phyloP scores from a whole-genome alignment of 2,888 invertebrate species.

The Habroteleia sp. region DNA sequence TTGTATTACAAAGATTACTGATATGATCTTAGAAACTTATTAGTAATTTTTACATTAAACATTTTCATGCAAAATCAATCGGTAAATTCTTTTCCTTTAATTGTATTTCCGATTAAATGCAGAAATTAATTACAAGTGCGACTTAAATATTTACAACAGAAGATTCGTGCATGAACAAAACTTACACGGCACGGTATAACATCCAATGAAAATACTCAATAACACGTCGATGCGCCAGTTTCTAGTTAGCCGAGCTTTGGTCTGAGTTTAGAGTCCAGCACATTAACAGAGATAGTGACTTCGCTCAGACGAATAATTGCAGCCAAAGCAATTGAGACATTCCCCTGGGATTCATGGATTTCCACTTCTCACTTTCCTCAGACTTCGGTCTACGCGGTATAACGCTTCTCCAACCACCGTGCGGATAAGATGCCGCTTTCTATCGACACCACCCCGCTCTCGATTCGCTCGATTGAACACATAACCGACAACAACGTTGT shows the following conservation, averaged over 20 bases:
- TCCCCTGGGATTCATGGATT: constrained; percentile 74
- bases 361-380: constrained; percentile 64
- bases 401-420: constrained; percentile 66
- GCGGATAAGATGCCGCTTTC: constrained; percentile 73
- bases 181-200: constrained; percentile 54
- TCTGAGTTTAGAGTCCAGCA: constrained; percentile 74
- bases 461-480: constrained; percentile 62
- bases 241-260: constrained; percentile 68
- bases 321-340: constrained; percentile 77
- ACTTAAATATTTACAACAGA: constrained; percentile 25
- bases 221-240: constrained; percentile 57
- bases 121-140: constrained; percentile 3
- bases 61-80: too few relatives aligned
- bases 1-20: too few relatives aligned
- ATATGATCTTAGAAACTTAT: too few relatives aligned
- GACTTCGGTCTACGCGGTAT: constrained; percentile 67
- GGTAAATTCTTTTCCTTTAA: too few relatives aligned
- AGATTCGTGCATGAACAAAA: constrained; percentile 18
- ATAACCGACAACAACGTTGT: constrained; percentile 73
- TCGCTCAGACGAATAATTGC: constrained; percentile 80
- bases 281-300: constrained; percentile 79
- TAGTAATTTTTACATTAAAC: too few relatives aligned
- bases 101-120: constrained; percentile 12
- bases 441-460: constrained; percentile 58
- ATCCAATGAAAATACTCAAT: constrained; percentile 70